A percentile compares a stretch with the other conserved stretches of the same genome.
Evolutionary conservation across 1,140 invertebrate genomes (phyloP).

Genomic region (Cepaea nemoralis): DNA sequence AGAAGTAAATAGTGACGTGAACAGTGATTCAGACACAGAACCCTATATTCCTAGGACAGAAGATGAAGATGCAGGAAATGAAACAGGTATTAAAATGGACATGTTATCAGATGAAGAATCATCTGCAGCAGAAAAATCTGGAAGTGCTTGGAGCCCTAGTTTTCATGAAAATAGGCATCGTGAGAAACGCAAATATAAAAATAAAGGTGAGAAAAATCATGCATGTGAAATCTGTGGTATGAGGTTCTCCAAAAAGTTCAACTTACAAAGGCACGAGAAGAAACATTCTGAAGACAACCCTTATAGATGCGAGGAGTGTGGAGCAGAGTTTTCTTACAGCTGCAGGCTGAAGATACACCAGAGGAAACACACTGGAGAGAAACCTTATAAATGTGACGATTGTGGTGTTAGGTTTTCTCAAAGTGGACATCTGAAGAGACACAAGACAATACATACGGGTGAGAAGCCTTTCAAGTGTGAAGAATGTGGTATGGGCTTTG

Average conservation of each 20-base stretch:
- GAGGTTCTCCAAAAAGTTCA: conserved; percentile 82
- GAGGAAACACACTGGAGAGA: conserved; percentile 42
- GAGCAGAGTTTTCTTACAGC: conserved; percentile 85
- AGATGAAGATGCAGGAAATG: neutral
- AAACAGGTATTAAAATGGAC: neutral
- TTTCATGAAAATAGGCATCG: conserved; percentile 75
- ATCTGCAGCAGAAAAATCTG: neutral
- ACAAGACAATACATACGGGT: conserved; percentile 40
- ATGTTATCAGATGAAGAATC: neutral
- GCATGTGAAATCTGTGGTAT: conserved; percentile 73
- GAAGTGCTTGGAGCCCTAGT: neutral
- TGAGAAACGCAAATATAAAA: conserved; percentile 82
- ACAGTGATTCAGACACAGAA: neutral
- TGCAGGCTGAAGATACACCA: conserved; percentile 76
- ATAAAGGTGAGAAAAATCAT: conserved; percentile 72
- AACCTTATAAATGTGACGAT: conserved; percentile 49
- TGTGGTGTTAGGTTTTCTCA: conserved; percentile 42
- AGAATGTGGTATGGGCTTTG: conserved; percentile 42
- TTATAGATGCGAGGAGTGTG: conserved; percentile 83
- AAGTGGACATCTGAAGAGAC: neutral
- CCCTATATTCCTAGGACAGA: neutral
- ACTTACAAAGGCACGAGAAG: conserved; percentile 35
- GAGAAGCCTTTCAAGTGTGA: conserved; percentile 42
- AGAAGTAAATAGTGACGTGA: neutral
- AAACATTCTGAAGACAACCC: conserved; percentile 85